phyloP scores from a whole-genome alignment of 2,888 invertebrate genomes.

The Spilarctia lutea region DNA sequence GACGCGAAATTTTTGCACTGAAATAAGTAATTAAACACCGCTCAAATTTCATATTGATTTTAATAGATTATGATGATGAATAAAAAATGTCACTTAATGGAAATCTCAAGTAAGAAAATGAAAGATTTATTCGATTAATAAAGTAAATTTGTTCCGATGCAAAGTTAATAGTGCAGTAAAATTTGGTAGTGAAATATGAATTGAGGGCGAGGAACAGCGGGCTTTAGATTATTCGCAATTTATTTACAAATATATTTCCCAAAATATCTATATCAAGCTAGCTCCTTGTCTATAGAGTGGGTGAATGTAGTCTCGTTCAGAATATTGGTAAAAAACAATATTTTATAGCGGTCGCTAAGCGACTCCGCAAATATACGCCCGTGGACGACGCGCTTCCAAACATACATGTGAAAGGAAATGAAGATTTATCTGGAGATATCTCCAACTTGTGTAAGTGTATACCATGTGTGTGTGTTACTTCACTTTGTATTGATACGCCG shows the following conservation, averaged over 20 bases:
- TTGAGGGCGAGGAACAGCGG: not conserved
- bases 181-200: not conserved
- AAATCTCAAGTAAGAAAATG: not conserved
- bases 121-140: not conserved
- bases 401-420: slow-evolving; percentile 33
- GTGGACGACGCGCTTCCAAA: slow-evolving; percentile 57
- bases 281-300: slow-evolving; percentile 58
- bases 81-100: not conserved
- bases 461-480: too few species aligned
- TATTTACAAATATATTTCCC: not conserved
- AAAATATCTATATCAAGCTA: not conserved
- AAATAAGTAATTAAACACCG: not conserved
- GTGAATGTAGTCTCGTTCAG: slow-evolving; percentile 62
- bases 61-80: not conserved
- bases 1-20: not conserved
- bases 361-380: slow-evolving; percentile 70
- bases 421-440: slow-evolving; percentile 45
- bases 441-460: not conserved
- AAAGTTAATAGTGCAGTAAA: not conserved
- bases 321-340: slow-evolving; percentile 81
- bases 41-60: not conserved
- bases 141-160: not conserved
- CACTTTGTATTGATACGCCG: not conserved
- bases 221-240: not conserved
- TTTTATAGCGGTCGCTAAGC: slow-evolving; percentile 79